Percentiles rank a stretch among this genome's conserved stretches.
These are phyloP conservation scores for Parnassius mnemosyne DNA, from an alignment of 2,888 invertebrate genomes.

Conservation along the genomic window DNA sequence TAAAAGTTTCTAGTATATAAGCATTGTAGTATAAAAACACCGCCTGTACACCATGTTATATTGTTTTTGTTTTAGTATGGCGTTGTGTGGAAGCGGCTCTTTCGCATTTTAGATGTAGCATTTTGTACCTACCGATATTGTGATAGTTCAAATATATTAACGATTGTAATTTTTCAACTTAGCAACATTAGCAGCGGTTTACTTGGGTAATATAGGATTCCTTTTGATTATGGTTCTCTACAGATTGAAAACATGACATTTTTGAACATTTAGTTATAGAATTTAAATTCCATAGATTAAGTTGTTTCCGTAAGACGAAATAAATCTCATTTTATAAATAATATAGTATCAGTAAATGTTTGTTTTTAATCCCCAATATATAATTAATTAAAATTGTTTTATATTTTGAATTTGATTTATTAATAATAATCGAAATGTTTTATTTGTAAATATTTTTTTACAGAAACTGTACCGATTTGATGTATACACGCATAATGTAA, in stretches of 20 bases:
- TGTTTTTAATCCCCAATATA: background rate
- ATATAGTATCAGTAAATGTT: background rate
- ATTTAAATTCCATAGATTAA: conserved; percentile 33
- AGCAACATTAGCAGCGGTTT: conserved; percentile 24
- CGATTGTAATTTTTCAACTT: conserved; percentile 29
- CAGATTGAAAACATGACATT: conserved; percentile 38
- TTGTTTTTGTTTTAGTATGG: conserved; percentile 8
- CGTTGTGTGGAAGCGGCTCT: conserved; percentile 32
- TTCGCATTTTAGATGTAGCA: conserved; percentile 59
- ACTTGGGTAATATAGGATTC: conserved; percentile 15
- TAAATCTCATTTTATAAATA: conserved; percentile 4
- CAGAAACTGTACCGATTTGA: conserved; percentile 25
- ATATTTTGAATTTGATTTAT: conserved; percentile 8
- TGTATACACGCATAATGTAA: conserved; percentile 44
- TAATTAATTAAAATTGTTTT: conserved; percentile 15
- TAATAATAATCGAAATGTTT: conserved; percentile 24
- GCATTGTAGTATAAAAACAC: conserved; percentile 24
- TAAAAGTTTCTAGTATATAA: conserved; percentile 26
- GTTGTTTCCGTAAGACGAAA: conserved; percentile 2
- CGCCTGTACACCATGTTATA: conserved; percentile 13
- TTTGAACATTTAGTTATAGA: conserved; percentile 40
- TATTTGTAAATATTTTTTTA: conserved; percentile 42
- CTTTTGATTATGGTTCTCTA: conserved; percentile 32
- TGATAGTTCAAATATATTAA: conserved; percentile 50
- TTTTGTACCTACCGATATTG: conserved; percentile 56